A percentile compares a stretch with the other conserved stretches of the same genome.
These are phyloP conservation scores for Papilio elwesi DNA, from an alignment of 2,888 invertebrate species.

Conservation along the genomic window DNA sequence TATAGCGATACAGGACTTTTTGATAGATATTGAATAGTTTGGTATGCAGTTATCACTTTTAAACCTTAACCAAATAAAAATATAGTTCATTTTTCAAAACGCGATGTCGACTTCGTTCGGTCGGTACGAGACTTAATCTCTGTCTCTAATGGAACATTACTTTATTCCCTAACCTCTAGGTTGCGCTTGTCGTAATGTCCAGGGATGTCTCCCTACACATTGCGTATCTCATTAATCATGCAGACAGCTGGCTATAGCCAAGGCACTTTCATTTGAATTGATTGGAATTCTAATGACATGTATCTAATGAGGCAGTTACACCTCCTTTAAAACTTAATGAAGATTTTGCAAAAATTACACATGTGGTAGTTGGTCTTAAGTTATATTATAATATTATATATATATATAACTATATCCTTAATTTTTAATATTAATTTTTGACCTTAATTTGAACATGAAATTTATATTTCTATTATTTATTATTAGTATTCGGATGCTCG, in stretches of 20 bases:
- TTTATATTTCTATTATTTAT: too few species aligned
- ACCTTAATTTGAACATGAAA: neutral
- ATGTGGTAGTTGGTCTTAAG: too few species aligned
- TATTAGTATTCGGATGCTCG: too few species aligned
- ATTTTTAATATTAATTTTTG: neutral
- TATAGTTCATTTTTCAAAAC: too few species aligned
- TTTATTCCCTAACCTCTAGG: constrained; percentile 27
- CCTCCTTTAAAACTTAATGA: too few species aligned
- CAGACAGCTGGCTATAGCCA: neutral
- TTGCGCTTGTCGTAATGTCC: constrained; percentile 30
- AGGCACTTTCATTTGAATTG: constrained; percentile 4
- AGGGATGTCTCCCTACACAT: constrained; percentile 23
- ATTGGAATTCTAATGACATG: neutral
- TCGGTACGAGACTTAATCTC: constrained; percentile 11
- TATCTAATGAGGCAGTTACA: neutral
- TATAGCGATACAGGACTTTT: too few species aligned
- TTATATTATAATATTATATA: too few species aligned
- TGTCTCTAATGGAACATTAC: constrained; percentile 29
- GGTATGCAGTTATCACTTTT: too few species aligned
- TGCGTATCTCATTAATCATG: constrained; percentile 22
- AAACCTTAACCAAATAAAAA: too few species aligned
- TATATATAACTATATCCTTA: too few species aligned
- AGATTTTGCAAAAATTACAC: too few species aligned
- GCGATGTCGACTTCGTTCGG: constrained; percentile 39
- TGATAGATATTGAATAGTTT: too few species aligned